Conservation (phyloP, 1,140 invertebrate species). For the Mycetomoellerius zeteki region DNA sequence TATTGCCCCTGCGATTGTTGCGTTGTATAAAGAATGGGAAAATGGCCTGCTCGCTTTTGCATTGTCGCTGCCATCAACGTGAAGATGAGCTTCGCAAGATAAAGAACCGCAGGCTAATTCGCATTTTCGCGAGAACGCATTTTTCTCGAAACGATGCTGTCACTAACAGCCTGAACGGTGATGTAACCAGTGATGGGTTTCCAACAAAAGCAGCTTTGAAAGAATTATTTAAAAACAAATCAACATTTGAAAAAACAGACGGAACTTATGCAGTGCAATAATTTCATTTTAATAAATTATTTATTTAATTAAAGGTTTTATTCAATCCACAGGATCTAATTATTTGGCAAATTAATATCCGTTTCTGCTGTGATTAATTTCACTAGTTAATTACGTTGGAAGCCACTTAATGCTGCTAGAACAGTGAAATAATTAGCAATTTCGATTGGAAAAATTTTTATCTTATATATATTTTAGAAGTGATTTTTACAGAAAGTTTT, state of each 20-base stretch:
- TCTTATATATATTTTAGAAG: background rate
- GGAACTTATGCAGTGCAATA: background rate
- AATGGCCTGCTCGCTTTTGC: constrained; percentile 31
- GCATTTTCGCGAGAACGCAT: constrained; percentile 23
- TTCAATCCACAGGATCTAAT: background rate
- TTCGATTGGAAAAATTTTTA: background rate
- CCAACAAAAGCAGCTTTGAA: background rate
- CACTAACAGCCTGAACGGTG: background rate
- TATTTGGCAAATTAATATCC: constrained; percentile 34
- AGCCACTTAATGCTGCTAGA: background rate
- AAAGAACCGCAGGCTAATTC: constrained; percentile 48
- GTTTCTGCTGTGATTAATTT: background rate
- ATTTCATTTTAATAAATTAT: constrained; percentile 14
- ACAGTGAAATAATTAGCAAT: background rate
- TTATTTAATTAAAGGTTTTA: background rate
- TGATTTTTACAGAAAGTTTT: background rate
- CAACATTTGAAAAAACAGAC: background rate
- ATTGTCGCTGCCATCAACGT: constrained; percentile 37
- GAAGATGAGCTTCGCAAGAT: constrained; percentile 17
- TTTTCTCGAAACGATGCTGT: constrained; percentile 18
- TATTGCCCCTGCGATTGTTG: constrained; percentile 13
- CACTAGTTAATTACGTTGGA: background rate
- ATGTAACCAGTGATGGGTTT: background rate
- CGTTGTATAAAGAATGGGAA: constrained; percentile 36
- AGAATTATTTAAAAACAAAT: background rate